Percentiles rank a stretch among this genome's conserved stretches.
These are phyloP conservation scores for Masnerella sp. DNA, from an alignment of 2,888 invertebrate genomes.

Conservation along the genomic window DNA sequence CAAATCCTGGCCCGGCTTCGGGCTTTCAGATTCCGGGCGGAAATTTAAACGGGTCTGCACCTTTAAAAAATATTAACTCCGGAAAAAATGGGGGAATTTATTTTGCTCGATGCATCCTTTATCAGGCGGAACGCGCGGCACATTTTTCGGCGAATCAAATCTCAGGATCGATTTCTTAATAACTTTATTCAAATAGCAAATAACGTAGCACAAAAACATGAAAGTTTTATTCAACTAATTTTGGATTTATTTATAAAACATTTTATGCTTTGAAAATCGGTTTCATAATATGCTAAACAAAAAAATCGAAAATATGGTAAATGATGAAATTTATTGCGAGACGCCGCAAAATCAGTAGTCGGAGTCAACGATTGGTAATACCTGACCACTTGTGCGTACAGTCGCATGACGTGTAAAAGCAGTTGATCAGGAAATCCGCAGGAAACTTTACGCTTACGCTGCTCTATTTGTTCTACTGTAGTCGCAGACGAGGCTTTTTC, in stretches of 20 bases:
- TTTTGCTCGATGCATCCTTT: no score
- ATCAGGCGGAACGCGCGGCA: no score
- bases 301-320: no score
- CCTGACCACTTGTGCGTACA: not conserved
- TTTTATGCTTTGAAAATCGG: no score
- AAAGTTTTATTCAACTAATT: no score
- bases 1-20: conserved; percentile 11
- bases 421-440: conserved; percentile 31
- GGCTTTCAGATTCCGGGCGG: conserved; percentile 7
- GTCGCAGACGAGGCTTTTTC: conserved; percentile 47
- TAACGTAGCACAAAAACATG: no score
- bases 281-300: no score
- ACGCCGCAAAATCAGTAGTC: conserved; percentile 47
- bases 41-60: conserved; percentile 31
- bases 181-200: no score
- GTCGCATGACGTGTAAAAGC: conserved; percentile 29
- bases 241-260: no score
- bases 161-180: no score
- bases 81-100: not conserved
- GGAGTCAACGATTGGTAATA: conserved; percentile 42
- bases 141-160: no score
- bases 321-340: no score
- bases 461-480: conserved; percentile 39
- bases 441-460: conserved; percentile 38
- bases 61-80: not conserved